Percentiles rank a stretch among this genome's conserved stretches.
Evolutionary conservation across 2,888 invertebrate species (phyloP).

Genomic region (Rotaria sp.): DNA sequence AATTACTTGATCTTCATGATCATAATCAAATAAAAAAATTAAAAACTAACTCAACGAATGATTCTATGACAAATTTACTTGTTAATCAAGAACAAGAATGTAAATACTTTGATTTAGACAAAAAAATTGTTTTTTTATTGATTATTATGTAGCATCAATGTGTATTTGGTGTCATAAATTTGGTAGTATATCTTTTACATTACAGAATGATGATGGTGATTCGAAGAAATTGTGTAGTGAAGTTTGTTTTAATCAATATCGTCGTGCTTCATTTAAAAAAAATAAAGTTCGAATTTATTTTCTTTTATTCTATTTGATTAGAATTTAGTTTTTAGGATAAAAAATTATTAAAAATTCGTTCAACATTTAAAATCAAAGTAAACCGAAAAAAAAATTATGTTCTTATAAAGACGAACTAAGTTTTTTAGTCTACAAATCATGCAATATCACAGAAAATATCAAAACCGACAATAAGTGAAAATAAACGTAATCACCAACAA

Average conservation of each 20-base stretch:
- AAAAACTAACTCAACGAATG: not conserved
- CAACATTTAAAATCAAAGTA: no score
- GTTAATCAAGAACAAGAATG: not conserved
- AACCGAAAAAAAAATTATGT: no score
- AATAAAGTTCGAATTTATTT: constrained; percentile 66
- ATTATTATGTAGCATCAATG: not conserved
- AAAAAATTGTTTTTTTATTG: no score
- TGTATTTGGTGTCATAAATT: constrained; percentile 56
- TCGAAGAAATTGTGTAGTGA: constrained; percentile 69
- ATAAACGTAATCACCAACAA: not conserved
- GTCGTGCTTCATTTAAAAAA: constrained; percentile 79
- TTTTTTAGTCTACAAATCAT: no score
- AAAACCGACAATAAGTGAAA: not conserved
- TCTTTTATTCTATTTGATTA: no score
- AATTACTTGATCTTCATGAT: not conserved
- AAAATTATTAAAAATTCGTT: no score
- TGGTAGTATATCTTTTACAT: constrained; percentile 50
- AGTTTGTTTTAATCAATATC: constrained; percentile 78
- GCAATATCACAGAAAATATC: no score
- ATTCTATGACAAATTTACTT: not conserved
- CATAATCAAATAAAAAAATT: not conserved
- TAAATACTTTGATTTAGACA: not conserved
- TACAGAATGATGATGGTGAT: constrained; percentile 48
- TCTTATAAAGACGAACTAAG: no score
- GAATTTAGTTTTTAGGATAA: no score